These are phyloP conservation scores for Cryptocheilus praepositus DNA, from an alignment of 2,888 invertebrate genomes.

Conservation along the genomic window DNA sequence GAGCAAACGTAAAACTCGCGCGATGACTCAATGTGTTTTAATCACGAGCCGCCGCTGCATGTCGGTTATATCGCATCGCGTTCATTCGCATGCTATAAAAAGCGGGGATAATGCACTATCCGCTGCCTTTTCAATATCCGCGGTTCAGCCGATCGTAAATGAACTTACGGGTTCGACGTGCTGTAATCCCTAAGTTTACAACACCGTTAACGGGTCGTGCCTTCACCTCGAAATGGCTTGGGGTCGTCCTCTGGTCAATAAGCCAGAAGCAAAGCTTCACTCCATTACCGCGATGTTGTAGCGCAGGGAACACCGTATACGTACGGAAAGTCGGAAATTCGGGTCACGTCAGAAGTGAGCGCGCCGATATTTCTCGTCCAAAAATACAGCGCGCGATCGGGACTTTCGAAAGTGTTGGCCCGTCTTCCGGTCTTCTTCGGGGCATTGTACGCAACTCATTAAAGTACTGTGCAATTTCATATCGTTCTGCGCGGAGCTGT, in stretches of 20 bases:
- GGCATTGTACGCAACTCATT: no score
- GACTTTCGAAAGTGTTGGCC: no score
- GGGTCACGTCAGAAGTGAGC: no score
- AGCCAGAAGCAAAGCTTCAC: constrained; percentile 7
- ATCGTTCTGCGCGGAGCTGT: no score
- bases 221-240: neutral
- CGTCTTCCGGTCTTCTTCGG: no score
- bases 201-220: constrained; percentile 34
- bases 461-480: no score
- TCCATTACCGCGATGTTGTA: neutral
- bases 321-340: no score
- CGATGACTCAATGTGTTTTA: constrained; percentile 31
- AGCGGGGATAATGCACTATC: constrained; percentile 33
- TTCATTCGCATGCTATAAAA: constrained; percentile 32
- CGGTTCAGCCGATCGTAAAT: constrained; percentile 51
- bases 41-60: constrained; percentile 31
- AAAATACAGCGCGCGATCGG: no score
- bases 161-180: constrained; percentile 40
- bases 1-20: constrained; percentile 1
- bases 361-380: no score
- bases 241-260: constrained; percentile 4
- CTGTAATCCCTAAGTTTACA: constrained; percentile 42
- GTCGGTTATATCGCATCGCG: constrained; percentile 1
- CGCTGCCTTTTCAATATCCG: constrained; percentile 53
- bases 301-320: no score